These are phyloP conservation scores for Forficula auricularia DNA, from an alignment of 1,140 invertebrate species.

Conservation along the genomic window DNA sequence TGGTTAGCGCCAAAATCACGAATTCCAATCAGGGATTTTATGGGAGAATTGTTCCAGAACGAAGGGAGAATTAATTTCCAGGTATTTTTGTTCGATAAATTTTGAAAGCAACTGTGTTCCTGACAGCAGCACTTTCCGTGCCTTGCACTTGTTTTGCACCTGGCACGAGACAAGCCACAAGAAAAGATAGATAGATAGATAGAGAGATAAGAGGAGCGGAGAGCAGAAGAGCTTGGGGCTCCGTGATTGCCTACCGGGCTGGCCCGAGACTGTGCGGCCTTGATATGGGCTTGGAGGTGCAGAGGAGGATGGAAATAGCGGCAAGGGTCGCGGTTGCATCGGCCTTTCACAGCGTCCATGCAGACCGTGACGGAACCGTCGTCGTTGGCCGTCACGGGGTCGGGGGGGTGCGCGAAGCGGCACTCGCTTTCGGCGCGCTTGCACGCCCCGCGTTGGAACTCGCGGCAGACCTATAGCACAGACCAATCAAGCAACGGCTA, in stretches of 20 bases:
- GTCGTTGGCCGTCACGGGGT: conserved; percentile 78
- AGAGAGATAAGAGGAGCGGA: conserved; percentile 21
- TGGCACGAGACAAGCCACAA: conserved; percentile 8
- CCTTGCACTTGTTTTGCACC: too few relatives aligned
- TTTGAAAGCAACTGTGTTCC: too few relatives aligned
- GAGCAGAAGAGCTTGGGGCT: neutral
- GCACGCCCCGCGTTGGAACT: conserved; percentile 93
- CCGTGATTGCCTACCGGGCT: conserved; percentile 63
- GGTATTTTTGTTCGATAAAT: too few relatives aligned
- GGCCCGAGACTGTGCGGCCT: conserved; percentile 79
- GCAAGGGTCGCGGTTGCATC: conserved; percentile 88
- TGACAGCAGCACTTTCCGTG: too few relatives aligned
- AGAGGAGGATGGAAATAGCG: conserved; percentile 93
- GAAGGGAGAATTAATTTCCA: too few relatives aligned
- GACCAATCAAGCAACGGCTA: conserved; percentile 18
- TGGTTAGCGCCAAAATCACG: too few relatives aligned
- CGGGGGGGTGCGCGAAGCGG: conserved; percentile 92
- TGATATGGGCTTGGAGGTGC: conserved; percentile 97
- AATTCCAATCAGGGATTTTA: too few relatives aligned
- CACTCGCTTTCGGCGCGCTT: conserved; percentile 89
- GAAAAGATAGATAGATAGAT: conserved; percentile 22
- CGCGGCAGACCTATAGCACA: conserved; percentile 84
- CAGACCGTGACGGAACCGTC: conserved; percentile 94
- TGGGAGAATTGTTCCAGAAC: too few relatives aligned
- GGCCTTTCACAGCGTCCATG: conserved; percentile 96